A percentile compares a stretch with the other conserved stretches of the same genome.
Conservation (phyloP, 2,113 vertebrate species). For the Haliaeetus leucogaster region DNA sequence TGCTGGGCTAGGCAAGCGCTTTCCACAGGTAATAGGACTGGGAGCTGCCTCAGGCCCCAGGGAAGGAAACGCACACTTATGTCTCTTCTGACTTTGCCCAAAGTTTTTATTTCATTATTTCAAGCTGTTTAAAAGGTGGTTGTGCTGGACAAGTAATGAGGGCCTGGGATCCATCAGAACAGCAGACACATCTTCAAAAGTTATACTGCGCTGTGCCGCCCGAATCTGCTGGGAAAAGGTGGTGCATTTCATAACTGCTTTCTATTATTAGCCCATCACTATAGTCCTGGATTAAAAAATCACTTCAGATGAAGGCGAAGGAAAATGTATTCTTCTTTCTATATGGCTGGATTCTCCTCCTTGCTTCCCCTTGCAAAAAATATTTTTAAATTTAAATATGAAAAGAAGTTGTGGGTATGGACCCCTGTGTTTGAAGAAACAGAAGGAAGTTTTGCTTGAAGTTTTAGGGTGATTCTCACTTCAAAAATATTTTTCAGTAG, state of each 20-base stretch:
- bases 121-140: not conserved
- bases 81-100: not conserved
- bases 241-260: not conserved
- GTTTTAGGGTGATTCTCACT: not conserved
- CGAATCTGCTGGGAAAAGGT: not conserved
- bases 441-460: not conserved
- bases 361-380: not conserved
- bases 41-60: not conserved
- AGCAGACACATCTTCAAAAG: not conserved
- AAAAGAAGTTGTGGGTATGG: not conserved
- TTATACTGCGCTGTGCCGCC: accelerated
- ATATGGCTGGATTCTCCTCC: not conserved
- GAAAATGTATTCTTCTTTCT: not conserved
- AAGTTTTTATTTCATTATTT: not conserved
- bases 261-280: not conserved
- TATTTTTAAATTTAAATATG: not conserved
- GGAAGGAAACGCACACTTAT: not conserved
- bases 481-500: not conserved
- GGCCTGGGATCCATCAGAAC: not conserved
- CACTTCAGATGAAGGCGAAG: not conserved
- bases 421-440: not conserved
- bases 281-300: not conserved
- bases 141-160: not conserved
- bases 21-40: not conserved
- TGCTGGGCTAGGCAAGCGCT: not conserved